Evolutionary conservation across 2,113 vertebrate genomes (phyloP), one percentile per base, ranked within the genome.

Genomic region (Paracanthobrama guichenoti): DNA sequence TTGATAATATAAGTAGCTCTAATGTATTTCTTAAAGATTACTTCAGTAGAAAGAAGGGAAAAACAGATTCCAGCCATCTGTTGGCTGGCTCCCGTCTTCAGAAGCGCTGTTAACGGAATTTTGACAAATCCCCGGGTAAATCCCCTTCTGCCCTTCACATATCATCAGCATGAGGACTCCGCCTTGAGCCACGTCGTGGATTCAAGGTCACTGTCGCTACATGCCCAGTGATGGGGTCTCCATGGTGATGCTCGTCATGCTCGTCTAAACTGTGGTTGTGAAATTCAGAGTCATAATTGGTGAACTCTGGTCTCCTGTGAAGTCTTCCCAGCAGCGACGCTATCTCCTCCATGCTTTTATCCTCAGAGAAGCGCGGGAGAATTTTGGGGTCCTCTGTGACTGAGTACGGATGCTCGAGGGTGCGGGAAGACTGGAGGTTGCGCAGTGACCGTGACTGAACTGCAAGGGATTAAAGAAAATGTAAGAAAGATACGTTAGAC

Each of bases 401-500:
- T 1, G 90, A 79, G 79, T 90, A 88, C 1, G 89, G 89, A 1
- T 85, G 76, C 0, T 92, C 91, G 0, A 81, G 42, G 0, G 91
- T 76, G 0, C 96, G 95, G 42, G 97, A 97, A 1, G 95, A 95
- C 0, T 96, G 94, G 0, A 96, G 88, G 16, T 96, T 95, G 91
- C 97, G 96, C 89, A 99, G 92, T 31, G 97, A 97, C 87, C 97
- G 96, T 91, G 97, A 99, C 91, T 97, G 97, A 86, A 99, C 97
- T 97, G 92, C 62, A 86, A 59, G 28, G 28, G 75, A 12, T 35
- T 78, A 24, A 59, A 53, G n/a, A 75, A 53, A 53, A 75, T 50
- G 16, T 50, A 20, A 75, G 44, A 74, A 75, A 50, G 9, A 16
- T 28, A 53, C 46, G 26, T 50, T 1, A 75, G 24, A 75, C n/a